Evolutionary conservation across 2,797 vertebrate genomes (phyloP), one percentile per base, ranked within the genome.

Genomic region (Ibycter americanus): DNA sequence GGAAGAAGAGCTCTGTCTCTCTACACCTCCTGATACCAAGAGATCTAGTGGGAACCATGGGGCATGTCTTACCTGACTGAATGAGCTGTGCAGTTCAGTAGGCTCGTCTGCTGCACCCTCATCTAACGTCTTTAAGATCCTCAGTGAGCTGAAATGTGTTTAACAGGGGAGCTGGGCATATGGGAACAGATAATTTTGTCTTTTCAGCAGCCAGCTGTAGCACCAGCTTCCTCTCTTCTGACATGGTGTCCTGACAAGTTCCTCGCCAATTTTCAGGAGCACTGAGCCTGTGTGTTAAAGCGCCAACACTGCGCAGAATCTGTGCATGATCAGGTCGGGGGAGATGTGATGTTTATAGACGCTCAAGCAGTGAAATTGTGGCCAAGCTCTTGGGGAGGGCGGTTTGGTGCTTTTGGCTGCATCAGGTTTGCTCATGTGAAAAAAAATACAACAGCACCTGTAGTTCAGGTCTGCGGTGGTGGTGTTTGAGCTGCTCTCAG

Each of bases 371-470:
- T 31, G 36, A 36, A 47, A 29, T 9, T 25, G 32, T 21, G 38
- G 36, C 42, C 23, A 16, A 27, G 55, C 3, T 1, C 16, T 18
- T 9, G 55, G 25, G 49, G 27, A 42, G 19, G 26, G 61, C 5
- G 8, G 17, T 13, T 49, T 8, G 16, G 47, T 15, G 78, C 21
- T 58, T 44, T 19, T 11, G 51, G 21, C 51, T 42, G 13, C 8
- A 4, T 32, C 38, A 54, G 40, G 40, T 8, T 46, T 47, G 44
- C 31, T 63, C 32, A 4, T 1, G 9, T 20, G 44, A 62, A 40
- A 15, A 15, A n/a, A 63, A 68, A 15, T 1, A 4, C 11, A 46
- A 3, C 15, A 1, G 12, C 8, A 4, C 2, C 23, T 13, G 27
- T 9, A 4, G 40, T 4, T 67, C 17, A 26, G 47, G 11, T 29